Base-by-base conservation (phyloP, 1,140 invertebrate genomes). In the Eupeodes corollae region DNA sequence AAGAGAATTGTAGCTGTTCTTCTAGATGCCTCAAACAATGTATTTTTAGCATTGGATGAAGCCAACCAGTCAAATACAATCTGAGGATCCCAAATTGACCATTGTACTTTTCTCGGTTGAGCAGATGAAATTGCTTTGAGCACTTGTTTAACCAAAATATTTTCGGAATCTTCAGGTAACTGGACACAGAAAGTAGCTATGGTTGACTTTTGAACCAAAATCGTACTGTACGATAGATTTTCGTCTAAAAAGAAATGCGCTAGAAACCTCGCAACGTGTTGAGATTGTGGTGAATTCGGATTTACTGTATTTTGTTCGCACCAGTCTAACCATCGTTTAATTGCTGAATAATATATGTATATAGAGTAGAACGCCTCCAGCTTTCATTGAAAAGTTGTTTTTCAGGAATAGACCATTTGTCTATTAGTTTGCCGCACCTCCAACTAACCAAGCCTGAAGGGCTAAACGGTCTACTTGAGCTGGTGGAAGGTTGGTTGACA, bases 381-480 rank as follows among this genome's bases (percentile, higher is more conserved):
- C 57, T 51, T 2, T 34, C 46, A 46, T 42, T 40, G 3, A 62
- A 44, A 8, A 57, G 40, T 11, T 49, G n/a, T 41, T 43, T 56
- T 31, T 62, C 56, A 34, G 49, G n/a, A n/a, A 13, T 26, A 8
- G 52, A 51, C 59, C 56, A 64, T n/a, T 39, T 33, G 8, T 35
- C 21, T 21, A 47, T 52, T 14, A 55, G 9, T 0, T 38, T 5
- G 31, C 53, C 48, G 55, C 59, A 65, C 46, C 51, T 49, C 32
- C 52, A 60, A 59, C 54, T 33, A 57, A 49, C 57, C 56, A 61
- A 14, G 56, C 60, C 49, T 65, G 58, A 51, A 65, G 52, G 0
- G 41, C 42, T 2, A 61, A 51, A 12, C 40, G 50, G 31, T 46
- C n/a, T n/a, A n/a, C n/a, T 43, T 52, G 51, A 6, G 53, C 35